Base-by-base conservation (phyloP, 2,113 vertebrate genomes). In the Ascaphus truei region DNA sequence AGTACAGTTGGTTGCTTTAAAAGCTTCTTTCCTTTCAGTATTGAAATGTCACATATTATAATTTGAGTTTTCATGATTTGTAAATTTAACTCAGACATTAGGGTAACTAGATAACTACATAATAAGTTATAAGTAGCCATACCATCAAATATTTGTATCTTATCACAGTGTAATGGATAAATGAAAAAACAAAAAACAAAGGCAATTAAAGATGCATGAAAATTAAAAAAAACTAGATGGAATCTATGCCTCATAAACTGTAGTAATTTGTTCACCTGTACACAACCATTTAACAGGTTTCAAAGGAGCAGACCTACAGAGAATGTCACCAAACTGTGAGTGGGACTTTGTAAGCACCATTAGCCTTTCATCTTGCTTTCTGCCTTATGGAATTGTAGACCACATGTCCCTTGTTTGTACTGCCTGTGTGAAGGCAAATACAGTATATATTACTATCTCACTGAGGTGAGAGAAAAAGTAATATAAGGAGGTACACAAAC, bases 301-400 rank as follows among this genome's bases (percentile, higher is more conserved):
- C 20, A 50, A 68, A 68, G n/a, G 18, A 27, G 39, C 48, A 11
- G 37, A 57, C 55, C 65, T 59, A 10, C 23, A 48, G 41, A 50
- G 65, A 68, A 59, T 68, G 55, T 41, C 55, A 68, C 39, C 65
- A 68, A 68, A 68, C 65, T 68, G 65, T 45, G 55, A 68, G 41
- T 27, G 50, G 65, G 22, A 29, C 27, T 57, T 47, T 58, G n/a
- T 36, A 48, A 20, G 23, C 25, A 41, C 34, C 13, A 31, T 68
- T 47, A 37, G 22, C 65, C 65, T 68, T 68, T 68, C 43, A 68
- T 68, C 65, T 59, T 27, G 27, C 34, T 43, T 59, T 26, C 39
- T 68, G 55, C 58, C 41, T 59, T 67, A 53, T 58, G 30, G 41
- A 48, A 48, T 36, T 59, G 55, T 34, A 37, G 55, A 59, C 65